Conservation (phyloP, 2,113 vertebrate genomes). For the Butastur rufipennis region DNA sequence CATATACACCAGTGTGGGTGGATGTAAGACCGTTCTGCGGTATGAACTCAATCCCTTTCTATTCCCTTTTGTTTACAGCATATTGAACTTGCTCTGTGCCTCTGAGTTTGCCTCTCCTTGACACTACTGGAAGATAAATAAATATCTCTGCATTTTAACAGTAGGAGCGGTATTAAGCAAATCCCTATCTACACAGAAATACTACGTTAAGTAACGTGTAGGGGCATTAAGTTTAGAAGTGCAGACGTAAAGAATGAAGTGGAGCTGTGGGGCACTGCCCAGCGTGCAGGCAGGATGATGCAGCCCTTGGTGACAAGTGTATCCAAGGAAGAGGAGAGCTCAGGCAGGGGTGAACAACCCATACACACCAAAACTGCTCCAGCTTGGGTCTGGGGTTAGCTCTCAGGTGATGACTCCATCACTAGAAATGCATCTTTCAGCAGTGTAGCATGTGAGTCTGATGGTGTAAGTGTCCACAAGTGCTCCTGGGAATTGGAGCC, state of each 20-base stretch:
- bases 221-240: not conserved
- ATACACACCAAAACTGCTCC: too few relatives aligned
- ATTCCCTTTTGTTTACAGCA: not conserved
- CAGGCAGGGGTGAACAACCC: not conserved
- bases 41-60: not conserved
- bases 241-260: not conserved
- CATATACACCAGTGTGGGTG: not conserved
- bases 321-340: not conserved
- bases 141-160: not conserved
- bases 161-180: not conserved
- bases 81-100: not conserved
- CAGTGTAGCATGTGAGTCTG: rapidly evolving
- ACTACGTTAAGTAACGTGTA: not conserved
- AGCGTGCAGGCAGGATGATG: rapidly evolving
- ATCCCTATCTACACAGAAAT: not conserved
- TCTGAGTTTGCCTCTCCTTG: not conserved
- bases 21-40: not conserved
- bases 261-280: not conserved
- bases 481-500: not conserved
- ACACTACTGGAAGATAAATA: not conserved
- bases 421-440: not conserved
- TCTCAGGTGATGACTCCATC: not conserved
- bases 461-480: not conserved
- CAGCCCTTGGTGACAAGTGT: rapidly evolving
- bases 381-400: too few relatives aligned